A percentile compares a stretch with the other conserved stretches of the same genome.
These are phyloP conservation scores for Agapornis roseicollis DNA, from an alignment of 2,113 vertebrate genomes.

Conservation along the genomic window DNA sequence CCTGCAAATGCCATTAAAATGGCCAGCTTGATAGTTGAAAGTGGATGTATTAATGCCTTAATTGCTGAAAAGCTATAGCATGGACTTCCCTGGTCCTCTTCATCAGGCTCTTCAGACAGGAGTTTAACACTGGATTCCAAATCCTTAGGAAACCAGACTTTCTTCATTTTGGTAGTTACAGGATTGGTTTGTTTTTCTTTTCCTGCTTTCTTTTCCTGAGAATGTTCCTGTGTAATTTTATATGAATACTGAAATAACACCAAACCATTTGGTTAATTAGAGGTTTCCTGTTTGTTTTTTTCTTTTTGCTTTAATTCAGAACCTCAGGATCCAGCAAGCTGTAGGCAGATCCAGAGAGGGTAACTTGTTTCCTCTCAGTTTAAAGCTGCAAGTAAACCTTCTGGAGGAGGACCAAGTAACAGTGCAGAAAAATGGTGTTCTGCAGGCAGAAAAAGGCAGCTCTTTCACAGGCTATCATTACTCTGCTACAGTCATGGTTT, in stretches of 20 bases:
- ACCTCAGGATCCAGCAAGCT: slow-evolving; percentile 80
- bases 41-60: background rate
- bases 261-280: background rate
- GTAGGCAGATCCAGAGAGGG: slow-evolving; percentile 77
- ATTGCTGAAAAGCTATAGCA: background rate
- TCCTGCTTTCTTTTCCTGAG: background rate
- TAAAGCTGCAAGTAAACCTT: slow-evolving; percentile 77
- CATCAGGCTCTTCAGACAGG: background rate
- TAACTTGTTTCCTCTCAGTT: slow-evolving; percentile 80
- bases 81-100: background rate
- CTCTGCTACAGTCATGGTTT: slow-evolving; percentile 82
- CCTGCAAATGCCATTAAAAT: background rate
- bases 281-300: background rate
- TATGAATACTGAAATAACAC: background rate
- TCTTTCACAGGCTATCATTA: slow-evolving; percentile 52
- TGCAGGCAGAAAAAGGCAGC: background rate
- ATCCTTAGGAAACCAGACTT: background rate
- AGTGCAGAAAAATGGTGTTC: background rate
- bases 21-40: background rate
- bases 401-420: background rate
- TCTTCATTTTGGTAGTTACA: background rate
- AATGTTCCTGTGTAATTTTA: background rate
- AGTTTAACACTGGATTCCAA: background rate
- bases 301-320: slow-evolving; percentile 63
- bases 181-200: background rate